A percentile compares a stretch with the other conserved stretches of the same genome.
These are phyloP conservation scores for Beroe ovata DNA, from an alignment of 37 sponge, comb jelly and placozoan genomes.

Conservation along the genomic window DNA sequence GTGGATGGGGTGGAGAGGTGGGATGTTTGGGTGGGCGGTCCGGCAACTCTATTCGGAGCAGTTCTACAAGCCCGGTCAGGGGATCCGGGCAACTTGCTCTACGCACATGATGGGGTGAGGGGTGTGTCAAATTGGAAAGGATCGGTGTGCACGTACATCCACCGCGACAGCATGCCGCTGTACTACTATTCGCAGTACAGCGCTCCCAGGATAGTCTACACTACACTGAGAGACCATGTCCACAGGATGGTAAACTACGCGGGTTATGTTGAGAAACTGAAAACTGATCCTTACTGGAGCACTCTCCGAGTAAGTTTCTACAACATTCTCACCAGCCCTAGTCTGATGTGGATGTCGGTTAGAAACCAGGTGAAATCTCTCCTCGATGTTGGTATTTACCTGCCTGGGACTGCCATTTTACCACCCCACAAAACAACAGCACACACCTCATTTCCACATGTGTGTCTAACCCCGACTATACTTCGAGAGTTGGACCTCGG, in stretches of 20 bases:
- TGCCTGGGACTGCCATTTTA: slow-evolving; percentile 7
- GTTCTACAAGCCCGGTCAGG: slow-evolving; percentile 10
- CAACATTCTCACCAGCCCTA: neutral
- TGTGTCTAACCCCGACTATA: neutral
- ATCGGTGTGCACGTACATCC: slow-evolving; percentile 6
- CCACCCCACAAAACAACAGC: slow-evolving; percentile 45
- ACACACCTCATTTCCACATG: slow-evolving; percentile 22
- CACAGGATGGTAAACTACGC: neutral
- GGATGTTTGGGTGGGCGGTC: slow-evolving; percentile 50
- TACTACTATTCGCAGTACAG: slow-evolving; percentile 30
- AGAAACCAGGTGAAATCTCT: slow-evolving; percentile 14
- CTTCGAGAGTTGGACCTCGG: slow-evolving; percentile 36
- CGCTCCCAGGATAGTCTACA: neutral
- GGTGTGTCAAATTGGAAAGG: slow-evolving; percentile 61
- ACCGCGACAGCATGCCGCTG: neutral
- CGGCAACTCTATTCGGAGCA: slow-evolving; percentile 25
- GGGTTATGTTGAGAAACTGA: neutral
- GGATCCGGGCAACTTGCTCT: neutral
- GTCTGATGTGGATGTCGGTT: neutral
- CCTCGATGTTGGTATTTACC: neutral
- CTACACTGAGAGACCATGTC: neutral
- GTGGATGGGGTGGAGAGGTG: neutral
- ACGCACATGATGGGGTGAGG: slow-evolving; percentile 28
- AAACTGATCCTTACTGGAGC: slow-evolving; percentile 1
- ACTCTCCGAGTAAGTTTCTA: neutral